A percentile compares a stretch with the other conserved stretches of the same genome.
These are phyloP conservation scores for Pempheris klunzingeri DNA, from an alignment of 2,797 vertebrate species.

Conservation along the genomic window DNA sequence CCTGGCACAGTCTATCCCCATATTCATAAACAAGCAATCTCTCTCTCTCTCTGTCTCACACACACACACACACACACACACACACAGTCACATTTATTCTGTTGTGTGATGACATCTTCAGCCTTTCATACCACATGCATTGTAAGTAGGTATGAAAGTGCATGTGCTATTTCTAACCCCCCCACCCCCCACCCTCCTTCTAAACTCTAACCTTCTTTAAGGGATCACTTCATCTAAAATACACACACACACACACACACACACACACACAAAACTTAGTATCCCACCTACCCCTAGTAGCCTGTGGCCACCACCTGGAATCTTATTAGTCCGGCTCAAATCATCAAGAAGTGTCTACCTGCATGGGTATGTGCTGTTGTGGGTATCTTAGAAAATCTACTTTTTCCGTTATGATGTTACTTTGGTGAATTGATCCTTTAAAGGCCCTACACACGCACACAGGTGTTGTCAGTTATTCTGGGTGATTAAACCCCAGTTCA, in stretches of 20 bases:
- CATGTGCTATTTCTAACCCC: background rate
- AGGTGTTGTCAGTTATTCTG: conserved; percentile 15
- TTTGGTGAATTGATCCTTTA: background rate
- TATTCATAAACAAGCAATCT: conserved; percentile 79
- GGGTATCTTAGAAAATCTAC: background rate
- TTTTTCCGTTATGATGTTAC: background rate
- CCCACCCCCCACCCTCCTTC: no score
- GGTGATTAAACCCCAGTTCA: background rate
- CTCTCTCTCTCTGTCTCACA: conserved; percentile 17
- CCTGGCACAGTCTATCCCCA: conserved; percentile 70
- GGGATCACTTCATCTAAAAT: conserved; percentile 1
- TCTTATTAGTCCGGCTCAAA: no score
- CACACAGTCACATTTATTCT: conserved; percentile 30
- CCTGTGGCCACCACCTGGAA: background rate
- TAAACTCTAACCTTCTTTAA: conserved; percentile 23
- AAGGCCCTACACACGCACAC: background rate
- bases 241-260: background rate
- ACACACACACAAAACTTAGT: background rate
- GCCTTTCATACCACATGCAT: conserved; percentile 33
- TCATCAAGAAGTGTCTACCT: background rate
- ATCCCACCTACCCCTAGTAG: background rate
- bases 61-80: conserved; percentile 16
- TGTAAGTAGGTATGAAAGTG: no score
- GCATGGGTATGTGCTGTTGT: background rate
- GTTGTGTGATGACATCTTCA: conserved; percentile 51